Evolutionary conservation across 1,140 invertebrate genomes (phyloP).

Genomic region (Aphidius ervi): DNA sequence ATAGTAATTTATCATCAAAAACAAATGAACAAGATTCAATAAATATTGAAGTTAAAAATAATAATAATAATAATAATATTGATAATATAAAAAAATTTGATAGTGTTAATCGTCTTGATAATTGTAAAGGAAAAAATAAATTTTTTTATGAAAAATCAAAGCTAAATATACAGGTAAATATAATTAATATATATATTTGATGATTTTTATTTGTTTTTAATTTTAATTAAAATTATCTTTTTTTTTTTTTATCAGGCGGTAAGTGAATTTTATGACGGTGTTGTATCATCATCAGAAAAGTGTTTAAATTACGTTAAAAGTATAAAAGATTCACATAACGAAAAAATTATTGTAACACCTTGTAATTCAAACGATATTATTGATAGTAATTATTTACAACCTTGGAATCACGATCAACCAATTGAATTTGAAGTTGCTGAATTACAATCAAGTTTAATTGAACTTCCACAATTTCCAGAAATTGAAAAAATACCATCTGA

Average conservation of each 20-base stretch:
- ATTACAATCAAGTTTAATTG: constrained; percentile 44
- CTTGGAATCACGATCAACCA: constrained; percentile 16
- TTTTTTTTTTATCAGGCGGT: constrained; percentile 38
- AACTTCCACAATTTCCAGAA: constrained; percentile 46
- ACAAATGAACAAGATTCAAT: constrained; percentile 2
- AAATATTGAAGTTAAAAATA: not conserved
- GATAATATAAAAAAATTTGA: constrained; percentile 32
- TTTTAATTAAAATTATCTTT: constrained; percentile 23
- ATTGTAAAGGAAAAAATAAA: constrained; percentile 54
- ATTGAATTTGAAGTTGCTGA: constrained; percentile 47
- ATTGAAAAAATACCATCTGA: constrained; percentile 46
- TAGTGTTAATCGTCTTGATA: constrained; percentile 56
- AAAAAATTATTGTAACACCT: constrained; percentile 22
- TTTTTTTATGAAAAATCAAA: constrained; percentile 60
- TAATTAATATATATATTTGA: not conserved
- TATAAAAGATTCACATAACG: constrained; percentile 35
- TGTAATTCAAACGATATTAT: constrained; percentile 14
- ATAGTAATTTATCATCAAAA: constrained; percentile 5
- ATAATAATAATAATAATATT: constrained; percentile 16
- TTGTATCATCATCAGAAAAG: constrained; percentile 43
- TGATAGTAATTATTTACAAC: constrained; percentile 21
- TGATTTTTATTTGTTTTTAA: not conserved
- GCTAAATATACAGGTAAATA: constrained; percentile 50
- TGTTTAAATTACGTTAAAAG: constrained; percentile 50
- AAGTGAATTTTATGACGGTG: constrained; percentile 40